A percentile compares a stretch with the other conserved stretches of the same genome.
Conservation (phyloP, 1,140 invertebrate genomes). For the Camponotus vicinus region DNA sequence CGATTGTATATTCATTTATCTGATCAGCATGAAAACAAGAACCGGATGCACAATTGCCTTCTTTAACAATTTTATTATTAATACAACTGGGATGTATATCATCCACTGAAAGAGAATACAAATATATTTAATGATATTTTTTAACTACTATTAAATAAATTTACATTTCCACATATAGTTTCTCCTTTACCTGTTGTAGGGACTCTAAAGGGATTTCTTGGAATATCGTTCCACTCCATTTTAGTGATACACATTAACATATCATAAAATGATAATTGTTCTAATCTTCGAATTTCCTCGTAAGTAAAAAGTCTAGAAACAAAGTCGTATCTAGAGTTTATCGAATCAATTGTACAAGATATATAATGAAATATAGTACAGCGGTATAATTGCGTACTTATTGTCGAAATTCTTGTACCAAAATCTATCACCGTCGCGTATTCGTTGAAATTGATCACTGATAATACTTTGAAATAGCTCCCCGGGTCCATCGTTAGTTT, state of each 20-base stretch:
- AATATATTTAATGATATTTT: not conserved
- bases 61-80: slow-evolving; percentile 32
- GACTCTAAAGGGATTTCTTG: slow-evolving; percentile 87
- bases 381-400: slow-evolving; percentile 78
- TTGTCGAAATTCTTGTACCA: slow-evolving; percentile 88
- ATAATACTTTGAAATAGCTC: slow-evolving; percentile 88
- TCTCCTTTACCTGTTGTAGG: slow-evolving; percentile 64
- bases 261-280: slow-evolving; percentile 86
- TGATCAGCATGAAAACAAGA: slow-evolving; percentile 80
- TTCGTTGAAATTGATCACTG: slow-evolving; percentile 87
- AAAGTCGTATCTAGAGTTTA: not conserved
- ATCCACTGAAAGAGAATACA: slow-evolving; percentile 56
- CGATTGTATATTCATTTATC: slow-evolving; percentile 73
- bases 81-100: slow-evolving; percentile 58
- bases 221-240: slow-evolving; percentile 86
- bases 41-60: slow-evolving; percentile 39
- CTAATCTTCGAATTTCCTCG: slow-evolving; percentile 87
- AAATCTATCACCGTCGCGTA: slow-evolving; percentile 87
- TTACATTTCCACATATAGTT: not conserved
- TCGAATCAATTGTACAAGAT: not conserved
- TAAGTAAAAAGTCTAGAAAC: slow-evolving; percentile 87
- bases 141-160: not conserved
- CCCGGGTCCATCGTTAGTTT: slow-evolving; percentile 88
- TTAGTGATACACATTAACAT: slow-evolving; percentile 87
- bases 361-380: not conserved